phyloP scores from a whole-genome alignment of 2,113 vertebrate genomes.

The Castor canadensis region DNA sequence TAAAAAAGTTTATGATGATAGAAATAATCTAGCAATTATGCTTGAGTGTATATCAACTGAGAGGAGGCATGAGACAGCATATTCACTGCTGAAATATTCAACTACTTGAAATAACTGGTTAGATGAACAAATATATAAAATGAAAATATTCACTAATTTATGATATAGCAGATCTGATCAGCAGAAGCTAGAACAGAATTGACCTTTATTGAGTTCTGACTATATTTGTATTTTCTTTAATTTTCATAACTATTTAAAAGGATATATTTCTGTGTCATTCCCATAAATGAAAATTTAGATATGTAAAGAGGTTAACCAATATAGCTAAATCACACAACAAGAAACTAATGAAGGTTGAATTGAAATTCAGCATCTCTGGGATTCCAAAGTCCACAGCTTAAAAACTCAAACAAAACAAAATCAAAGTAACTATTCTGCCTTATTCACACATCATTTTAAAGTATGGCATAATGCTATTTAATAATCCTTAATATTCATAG shows the following conservation, averaged over 20 bases:
- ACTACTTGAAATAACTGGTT: neutral
- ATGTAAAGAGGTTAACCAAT: neutral
- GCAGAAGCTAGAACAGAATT: neutral
- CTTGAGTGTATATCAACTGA: neutral
- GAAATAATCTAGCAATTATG: neutral
- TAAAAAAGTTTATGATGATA: neutral
- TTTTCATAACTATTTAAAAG: neutral
- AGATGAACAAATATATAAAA: neutral
- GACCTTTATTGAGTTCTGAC: neutral
- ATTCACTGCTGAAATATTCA: neutral
- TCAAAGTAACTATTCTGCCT: neutral
- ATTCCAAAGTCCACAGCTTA: neutral
- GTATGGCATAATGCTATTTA: neutral
- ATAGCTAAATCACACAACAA: neutral
- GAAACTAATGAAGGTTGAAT: neutral
- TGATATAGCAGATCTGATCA: neutral
- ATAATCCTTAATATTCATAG: neutral
- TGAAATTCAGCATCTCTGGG: neutral
- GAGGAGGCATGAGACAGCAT: neutral
- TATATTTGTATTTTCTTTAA: neutral
- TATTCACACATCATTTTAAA: neutral
- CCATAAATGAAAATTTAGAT: neutral
- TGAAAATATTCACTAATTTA: neutral
- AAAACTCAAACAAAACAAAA: neutral
- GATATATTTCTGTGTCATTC: neutral